Evolutionary conservation across 1,140 invertebrate genomes (phyloP), one percentile per base, ranked within the genome.

Genomic region (Pseudomyrmex dendroicus): DNA sequence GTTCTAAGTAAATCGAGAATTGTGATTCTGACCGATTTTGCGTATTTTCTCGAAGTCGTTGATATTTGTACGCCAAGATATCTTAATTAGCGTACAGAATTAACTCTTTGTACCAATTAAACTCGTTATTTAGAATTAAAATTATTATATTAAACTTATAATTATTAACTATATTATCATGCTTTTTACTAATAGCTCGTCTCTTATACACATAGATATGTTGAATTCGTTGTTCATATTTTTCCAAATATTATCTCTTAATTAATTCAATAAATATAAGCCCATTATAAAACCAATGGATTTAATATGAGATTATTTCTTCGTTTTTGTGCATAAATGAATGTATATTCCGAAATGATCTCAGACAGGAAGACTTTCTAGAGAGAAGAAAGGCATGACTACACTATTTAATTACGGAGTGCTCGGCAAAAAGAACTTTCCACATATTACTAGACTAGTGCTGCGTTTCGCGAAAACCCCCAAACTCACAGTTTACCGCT

Each of bases 391-490:
- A 35, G 5, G 7, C 44, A 70, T 35, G 44, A 17, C 20, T 52
- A 20, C 5, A 35, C 66, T 80, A 72, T 68, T 80, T 80, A 80
- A 80, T 80, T 80, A 80, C 64, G 67, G 54, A 80, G 54, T 80
- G 64, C 52, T 8, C 50, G 66, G 74, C 50, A 61, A 54, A 66
- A 72, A 80, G 64, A 80, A 80, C 76, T 80, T 44, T 25, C 46
- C 70, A 63, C 78, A 63, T 82, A 82, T 82, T 70, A 82, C 67
- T 82, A 62, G 56, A 56, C 56, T 25, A 62, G 70, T 74, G 48
- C 61, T 82, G 74, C 78, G 74, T 74, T 74, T 82, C 70, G 70
- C 25, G 76, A 80, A 80, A 70, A 80, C 7, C 66, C 54, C 54
- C 63, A 64, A 68, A 78, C 25, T 35, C 35, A 78, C 35, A 78